A percentile compares a stretch with the other conserved stretches of the same genome.
These are phyloP conservation scores for Nyctibius grandis DNA, from an alignment of 2,797 vertebrate genomes.

Conservation along the genomic window DNA sequence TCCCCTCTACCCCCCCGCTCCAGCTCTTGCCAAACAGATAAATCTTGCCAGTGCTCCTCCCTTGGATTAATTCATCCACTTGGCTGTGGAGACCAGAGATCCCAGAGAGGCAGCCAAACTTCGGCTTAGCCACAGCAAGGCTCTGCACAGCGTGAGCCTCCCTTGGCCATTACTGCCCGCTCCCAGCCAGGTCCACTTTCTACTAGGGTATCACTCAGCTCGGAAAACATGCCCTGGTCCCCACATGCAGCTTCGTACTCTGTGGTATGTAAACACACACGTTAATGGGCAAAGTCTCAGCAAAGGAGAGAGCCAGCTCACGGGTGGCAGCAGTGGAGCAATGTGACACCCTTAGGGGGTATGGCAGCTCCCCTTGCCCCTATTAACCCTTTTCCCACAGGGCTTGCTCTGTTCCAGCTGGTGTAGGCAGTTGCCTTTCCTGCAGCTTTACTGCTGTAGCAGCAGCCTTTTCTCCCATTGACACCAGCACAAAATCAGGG, in stretches of 20 bases:
- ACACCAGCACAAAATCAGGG: fast-evolving
- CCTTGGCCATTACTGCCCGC: background rate
- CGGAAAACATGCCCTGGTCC: background rate
- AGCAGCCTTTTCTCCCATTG: background rate
- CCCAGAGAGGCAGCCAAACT: background rate
- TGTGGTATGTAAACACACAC: background rate
- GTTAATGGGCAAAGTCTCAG: background rate
- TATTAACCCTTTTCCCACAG: background rate
- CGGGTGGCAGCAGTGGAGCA: background rate
- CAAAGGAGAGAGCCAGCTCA: background rate
- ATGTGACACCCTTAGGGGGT: background rate
- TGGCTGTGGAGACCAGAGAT: background rate
- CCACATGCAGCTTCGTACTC: background rate
- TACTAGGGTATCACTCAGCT: background rate
- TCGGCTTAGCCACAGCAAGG: background rate
- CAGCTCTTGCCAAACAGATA: background rate
- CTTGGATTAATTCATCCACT: conserved; percentile 25
- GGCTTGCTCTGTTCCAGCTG: background rate
- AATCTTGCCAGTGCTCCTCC: conserved; percentile 1
- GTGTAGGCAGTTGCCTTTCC: background rate
- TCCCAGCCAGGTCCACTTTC: background rate
- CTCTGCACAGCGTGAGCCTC: background rate
- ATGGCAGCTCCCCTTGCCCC: background rate
- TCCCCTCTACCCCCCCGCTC: background rate
- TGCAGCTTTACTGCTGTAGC: background rate